phyloP scores from a whole-genome alignment of 92 coral and sea anemone genomes.

The Phenganax subtilis region DNA sequence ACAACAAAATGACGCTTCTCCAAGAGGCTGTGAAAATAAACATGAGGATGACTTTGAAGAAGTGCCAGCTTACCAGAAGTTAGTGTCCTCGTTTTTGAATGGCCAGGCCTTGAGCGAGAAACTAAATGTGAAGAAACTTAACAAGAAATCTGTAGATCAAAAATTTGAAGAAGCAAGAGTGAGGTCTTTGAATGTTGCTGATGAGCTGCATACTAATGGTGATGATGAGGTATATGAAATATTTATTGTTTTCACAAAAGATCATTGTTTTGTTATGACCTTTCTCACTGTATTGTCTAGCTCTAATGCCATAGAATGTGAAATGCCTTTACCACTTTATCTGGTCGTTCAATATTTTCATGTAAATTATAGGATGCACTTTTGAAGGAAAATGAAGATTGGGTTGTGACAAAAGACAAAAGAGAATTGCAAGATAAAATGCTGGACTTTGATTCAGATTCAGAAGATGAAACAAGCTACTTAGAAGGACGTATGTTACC shows the following conservation, averaged over 20 bases:
- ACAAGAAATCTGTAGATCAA: neutral
- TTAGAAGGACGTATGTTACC: neutral
- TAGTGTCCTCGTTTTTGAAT: constrained; percentile 60
- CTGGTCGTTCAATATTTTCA: neutral
- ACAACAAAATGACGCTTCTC: constrained; percentile 26
- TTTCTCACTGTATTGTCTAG: too few relatives aligned
- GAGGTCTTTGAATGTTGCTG: neutral
- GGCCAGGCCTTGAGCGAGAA: constrained; percentile 26
- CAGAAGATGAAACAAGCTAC: constrained; percentile 16
- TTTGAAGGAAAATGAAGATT: neutral
- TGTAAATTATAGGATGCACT: neutral
- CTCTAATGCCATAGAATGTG: too few relatives aligned
- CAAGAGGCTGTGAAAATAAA: constrained; percentile 6
- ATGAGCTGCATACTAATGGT: too few relatives aligned
- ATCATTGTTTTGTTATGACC: too few relatives aligned
- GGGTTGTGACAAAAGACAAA: neutral
- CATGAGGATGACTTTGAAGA: constrained; percentile 23
- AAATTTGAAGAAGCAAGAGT: neutral
- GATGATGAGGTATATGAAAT: too few relatives aligned
- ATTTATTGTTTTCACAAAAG: neutral
- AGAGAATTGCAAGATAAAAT: neutral
- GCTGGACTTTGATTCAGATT: constrained; percentile 2
- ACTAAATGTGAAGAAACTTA: constrained; percentile 31
- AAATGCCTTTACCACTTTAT: too few relatives aligned
- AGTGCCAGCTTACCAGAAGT: constrained; percentile 54